Base-by-base conservation (phyloP, 2,888 invertebrate genomes). In the Fabriciana adippe region DNA sequence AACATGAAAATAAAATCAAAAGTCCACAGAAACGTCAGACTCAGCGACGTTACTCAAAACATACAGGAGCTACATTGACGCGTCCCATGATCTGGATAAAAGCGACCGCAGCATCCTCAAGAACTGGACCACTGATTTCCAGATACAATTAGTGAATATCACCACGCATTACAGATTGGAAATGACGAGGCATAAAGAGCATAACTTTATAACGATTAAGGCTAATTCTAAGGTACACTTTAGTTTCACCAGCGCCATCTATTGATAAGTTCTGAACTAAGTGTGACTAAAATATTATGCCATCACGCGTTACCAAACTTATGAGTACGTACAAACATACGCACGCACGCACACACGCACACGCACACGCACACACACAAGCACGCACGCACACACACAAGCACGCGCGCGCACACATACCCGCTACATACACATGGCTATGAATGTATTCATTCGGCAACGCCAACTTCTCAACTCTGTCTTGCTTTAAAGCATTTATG, bases 111-210 rank as follows among this genome's bases (percentile, higher is more conserved):
- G 60, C 0, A 73, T 81, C n/a, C 72, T 83, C 53, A 70, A 66
- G 57, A 69, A 62, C 31, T 86, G 86, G 85, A 67, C 71, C 1
- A 72, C 80, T 0, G 79, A 82, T 18, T 79, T 79, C 64, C 85
- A 84, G 74, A 64, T 88, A 21, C 78, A 80, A 63, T 75, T 81
- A 47, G 79, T 89, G 5, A 81, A 87, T n/a, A 68, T 85, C 60
- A 82, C 84, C 13, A 75, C 86, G 0, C 79, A 79, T 47, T 83
- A 81, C 67, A 74, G 88, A 35, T 48, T 87, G 50, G 79, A 86
- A 70, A 82, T 86, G 84, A 72, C 75, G 6, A 79, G 76, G n/a
- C 87, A 88, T 31, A 81, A 78, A 66, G 84, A 87, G 48, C 79
- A 80, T 35, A 83, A 73, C 68, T 85, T 87, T 54, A 76, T 71